Evolutionary conservation across 2,888 invertebrate species (phyloP), one percentile per base, ranked within the genome.

Genomic region (Tortrix viridana): DNA sequence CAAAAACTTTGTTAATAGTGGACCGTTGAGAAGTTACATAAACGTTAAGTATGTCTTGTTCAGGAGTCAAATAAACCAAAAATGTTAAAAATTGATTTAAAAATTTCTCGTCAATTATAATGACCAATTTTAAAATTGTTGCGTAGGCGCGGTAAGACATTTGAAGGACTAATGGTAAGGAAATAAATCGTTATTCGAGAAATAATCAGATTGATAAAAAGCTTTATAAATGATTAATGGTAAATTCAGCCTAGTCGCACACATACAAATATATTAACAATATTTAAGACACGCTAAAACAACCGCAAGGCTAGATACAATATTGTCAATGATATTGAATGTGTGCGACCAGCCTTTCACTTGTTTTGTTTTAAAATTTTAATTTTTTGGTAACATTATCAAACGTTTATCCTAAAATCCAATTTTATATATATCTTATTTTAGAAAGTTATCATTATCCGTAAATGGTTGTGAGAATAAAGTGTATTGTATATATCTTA

Each of bases 61-160:
- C 9, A 37, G 20, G 20, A 12, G 2, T 19, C 41, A 53, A 41
- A 14, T 41, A 41, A 4, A 16, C n/a, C 1, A 18, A 19, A 46
- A 12, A 44, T 50, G 16, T 50, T 41, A 16, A 19, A 38, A 50
- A 3, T 50, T 49, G 1, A 7, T 19, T 37, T 20, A 2, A 50
- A 66, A 66, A 20, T 64, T 53, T 59, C 32, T 67, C 60, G 81
- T 85, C 82, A 85, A 84, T 85, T 84, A 81, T 67, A 63, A 73
- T 67, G 84, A 85, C 84, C 85, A 84, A 85, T 85, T 85, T 83
- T 81, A 68, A 74, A 79, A 66, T 69, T 79, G 77, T 79, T 77
- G 74, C 66, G 65, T 78, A 77, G 71, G 64, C 54, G 55, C 12
- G 46, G 44, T 62, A 50, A 46, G 60, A 41, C 47, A 54, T 20